Evolutionary conservation across 2,113 vertebrate species (phyloP).

Genomic region (Strix uralensis): DNA sequence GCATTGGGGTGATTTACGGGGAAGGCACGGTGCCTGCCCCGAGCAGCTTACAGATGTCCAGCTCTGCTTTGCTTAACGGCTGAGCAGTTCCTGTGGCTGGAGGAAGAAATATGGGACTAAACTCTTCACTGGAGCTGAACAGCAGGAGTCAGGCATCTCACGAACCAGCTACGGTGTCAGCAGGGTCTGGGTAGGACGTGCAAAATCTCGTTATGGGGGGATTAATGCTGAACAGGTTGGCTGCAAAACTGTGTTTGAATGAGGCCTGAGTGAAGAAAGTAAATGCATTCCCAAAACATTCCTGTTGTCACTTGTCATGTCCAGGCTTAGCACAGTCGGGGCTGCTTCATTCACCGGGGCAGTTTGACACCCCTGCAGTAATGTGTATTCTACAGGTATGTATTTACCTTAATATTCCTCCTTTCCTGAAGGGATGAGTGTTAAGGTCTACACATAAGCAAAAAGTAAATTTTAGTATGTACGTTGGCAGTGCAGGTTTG

Average conservation of each 20-base stretch:
- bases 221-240: neutral
- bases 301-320: neutral
- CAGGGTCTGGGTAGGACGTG: no score
- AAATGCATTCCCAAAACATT: neutral
- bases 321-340: neutral
- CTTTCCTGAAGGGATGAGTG: neutral
- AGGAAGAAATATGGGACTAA: neutral
- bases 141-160: neutral
- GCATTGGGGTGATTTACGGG: neutral
- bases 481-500: rapidly evolving
- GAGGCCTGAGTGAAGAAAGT: neutral
- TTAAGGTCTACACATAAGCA: rapidly evolving
- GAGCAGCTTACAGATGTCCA: neutral
- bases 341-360: neutral
- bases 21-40: neutral
- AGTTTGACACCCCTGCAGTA: neutral
- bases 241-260: neutral
- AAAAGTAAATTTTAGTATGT: neutral
- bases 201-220: neutral
- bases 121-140: neutral
- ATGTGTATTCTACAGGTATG: neutral
- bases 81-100: neutral
- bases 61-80: neutral
- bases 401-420: neutral
- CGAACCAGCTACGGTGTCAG: rapidly evolving